Conservation (phyloP, 1,140 invertebrate genomes). For the Meloidogyne floridensis region DNA sequence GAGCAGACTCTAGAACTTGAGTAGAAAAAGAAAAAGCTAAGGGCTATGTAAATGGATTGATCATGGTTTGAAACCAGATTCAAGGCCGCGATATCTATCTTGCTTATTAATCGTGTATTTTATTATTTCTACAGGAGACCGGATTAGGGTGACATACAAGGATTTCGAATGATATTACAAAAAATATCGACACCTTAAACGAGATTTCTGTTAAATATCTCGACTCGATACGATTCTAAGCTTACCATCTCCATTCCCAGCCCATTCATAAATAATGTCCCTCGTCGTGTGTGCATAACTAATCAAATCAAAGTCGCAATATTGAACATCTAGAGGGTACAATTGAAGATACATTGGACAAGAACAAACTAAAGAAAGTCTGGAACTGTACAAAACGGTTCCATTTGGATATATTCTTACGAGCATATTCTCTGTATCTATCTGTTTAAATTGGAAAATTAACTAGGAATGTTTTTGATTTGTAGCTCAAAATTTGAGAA, state of each 20-base stretch:
- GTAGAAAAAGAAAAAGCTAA: no score
- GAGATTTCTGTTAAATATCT: neutral
- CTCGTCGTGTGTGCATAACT: slow-evolving; percentile 52
- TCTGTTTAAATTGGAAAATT: neutral
- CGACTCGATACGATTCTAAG: neutral
- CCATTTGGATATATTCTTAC: slow-evolving; percentile 46
- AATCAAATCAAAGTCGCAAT: slow-evolving; percentile 55
- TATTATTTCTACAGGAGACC: no score
- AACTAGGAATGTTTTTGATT: no score
- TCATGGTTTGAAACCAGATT: no score
- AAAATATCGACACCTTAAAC: neutral
- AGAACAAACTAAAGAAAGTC: slow-evolving; percentile 47
- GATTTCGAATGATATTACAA: no score
- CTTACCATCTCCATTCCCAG: slow-evolving; percentile 13
- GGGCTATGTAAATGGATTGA: no score
- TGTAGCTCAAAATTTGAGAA: no score
- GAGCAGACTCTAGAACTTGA: no score
- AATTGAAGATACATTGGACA: slow-evolving; percentile 48
- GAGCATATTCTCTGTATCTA: slow-evolving; percentile 57
- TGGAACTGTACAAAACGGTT: slow-evolving; percentile 44
- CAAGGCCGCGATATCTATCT: no score
- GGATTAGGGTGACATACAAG: no score
- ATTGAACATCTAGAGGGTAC: slow-evolving; percentile 51
- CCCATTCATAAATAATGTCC: slow-evolving; percentile 45
- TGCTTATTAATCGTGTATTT: no score